These are phyloP conservation scores for Okamejei kenojei DNA, from an alignment of 2,797 vertebrate species.

Conservation along the genomic window DNA sequence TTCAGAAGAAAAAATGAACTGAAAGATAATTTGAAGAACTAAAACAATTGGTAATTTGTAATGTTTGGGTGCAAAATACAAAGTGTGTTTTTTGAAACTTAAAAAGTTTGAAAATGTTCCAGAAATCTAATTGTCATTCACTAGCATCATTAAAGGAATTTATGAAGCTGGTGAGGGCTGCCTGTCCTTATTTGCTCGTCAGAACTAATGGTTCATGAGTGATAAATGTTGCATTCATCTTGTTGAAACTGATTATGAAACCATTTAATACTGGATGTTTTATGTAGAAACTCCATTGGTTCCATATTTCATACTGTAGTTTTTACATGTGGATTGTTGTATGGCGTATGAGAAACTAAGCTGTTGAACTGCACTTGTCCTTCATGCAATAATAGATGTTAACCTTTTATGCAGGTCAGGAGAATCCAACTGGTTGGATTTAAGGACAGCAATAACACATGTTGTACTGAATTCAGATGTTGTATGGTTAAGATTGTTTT, in stretches of 20 bases:
- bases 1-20: background rate
- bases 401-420: constrained; percentile 24
- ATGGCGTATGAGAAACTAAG: background rate
- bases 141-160: background rate
- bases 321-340: background rate
- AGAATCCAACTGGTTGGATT: constrained; percentile 20
- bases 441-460: constrained; percentile 14
- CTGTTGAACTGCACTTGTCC: background rate
- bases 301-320: background rate
- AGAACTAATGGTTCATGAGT: background rate
- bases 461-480: background rate
- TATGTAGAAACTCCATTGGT: background rate
- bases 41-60: background rate
- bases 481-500: background rate
- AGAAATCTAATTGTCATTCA: background rate
- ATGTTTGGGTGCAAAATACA: background rate
- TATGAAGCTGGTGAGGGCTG: constrained; percentile 5
- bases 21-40: background rate
- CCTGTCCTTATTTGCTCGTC: background rate
- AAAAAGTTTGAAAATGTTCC: background rate
- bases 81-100: background rate
- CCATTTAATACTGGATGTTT: background rate
- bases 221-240: background rate
- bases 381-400: background rate
- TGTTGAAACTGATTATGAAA: background rate